Conservation (phyloP, 2,888 invertebrate genomes). For the Trachelus stipa region DNA sequence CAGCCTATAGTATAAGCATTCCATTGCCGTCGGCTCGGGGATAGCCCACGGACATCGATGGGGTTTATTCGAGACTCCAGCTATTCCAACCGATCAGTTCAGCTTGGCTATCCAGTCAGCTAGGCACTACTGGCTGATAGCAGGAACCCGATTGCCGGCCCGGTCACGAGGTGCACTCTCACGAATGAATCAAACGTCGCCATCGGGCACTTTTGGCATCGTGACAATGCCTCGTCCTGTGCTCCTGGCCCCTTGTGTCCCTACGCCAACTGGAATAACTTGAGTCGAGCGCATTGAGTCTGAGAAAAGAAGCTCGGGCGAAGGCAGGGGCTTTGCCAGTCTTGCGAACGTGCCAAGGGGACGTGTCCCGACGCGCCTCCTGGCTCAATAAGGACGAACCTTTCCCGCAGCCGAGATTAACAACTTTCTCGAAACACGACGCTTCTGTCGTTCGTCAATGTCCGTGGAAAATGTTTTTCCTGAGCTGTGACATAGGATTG, state of each 20-base stretch:
- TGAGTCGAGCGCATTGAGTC: not conserved
- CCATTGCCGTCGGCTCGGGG: not conserved
- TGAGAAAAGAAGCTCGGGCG: not conserved
- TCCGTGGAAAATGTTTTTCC: not conserved
- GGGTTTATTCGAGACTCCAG: not conserved
- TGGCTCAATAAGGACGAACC: not conserved
- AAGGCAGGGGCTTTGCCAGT: not conserved
- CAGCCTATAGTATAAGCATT: not conserved
- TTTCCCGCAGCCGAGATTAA: not conserved
- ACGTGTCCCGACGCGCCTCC: not conserved
- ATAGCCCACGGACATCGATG: not conserved
- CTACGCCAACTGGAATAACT: not conserved
- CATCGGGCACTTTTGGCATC: conserved; percentile 3
- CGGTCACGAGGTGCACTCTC: conserved; percentile 10
- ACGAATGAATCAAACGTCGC: conserved; percentile 37
- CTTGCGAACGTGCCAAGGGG: not conserved
- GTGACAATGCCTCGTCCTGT: not conserved
- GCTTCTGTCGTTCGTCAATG: not conserved
- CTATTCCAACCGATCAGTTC: not conserved
- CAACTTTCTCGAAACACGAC: not conserved
- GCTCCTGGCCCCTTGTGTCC: not conserved
- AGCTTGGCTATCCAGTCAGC: not conserved
- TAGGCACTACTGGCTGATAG: not conserved
- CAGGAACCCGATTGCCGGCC: not conserved
- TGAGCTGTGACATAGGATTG: not conserved